These are phyloP conservation scores for Bradypodion ventrale DNA, from an alignment of 2,797 vertebrate species.

Conservation along the genomic window DNA sequence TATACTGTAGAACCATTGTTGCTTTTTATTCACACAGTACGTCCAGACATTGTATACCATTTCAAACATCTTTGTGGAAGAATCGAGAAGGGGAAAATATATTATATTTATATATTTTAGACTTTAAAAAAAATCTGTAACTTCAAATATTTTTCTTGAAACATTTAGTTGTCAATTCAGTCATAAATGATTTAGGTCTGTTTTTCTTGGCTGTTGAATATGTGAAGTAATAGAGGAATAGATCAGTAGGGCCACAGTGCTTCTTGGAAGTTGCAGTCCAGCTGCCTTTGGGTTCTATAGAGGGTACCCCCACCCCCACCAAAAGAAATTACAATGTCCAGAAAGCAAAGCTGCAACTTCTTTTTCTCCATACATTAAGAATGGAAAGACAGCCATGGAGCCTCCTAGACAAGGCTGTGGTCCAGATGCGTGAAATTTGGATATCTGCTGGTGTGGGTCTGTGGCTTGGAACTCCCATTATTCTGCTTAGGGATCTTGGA, in stretches of 20 bases:
- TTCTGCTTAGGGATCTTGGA: too few species aligned
- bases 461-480: too few species aligned
- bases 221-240: background rate
- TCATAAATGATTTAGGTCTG: background rate
- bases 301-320: too few species aligned
- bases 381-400: too few species aligned
- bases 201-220: background rate
- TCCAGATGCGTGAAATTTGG: too few species aligned
- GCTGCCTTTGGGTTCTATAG: too few species aligned
- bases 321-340: too few species aligned
- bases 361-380: too few species aligned
- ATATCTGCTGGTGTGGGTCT: too few species aligned
- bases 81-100: background rate
- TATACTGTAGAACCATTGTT: constrained; percentile 37
- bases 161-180: background rate
- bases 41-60: constrained; percentile 36
- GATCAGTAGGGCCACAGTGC: background rate
- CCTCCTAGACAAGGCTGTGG: too few species aligned
- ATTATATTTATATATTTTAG: constrained; percentile 5
- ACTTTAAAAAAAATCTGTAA: constrained; percentile 5
- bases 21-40: constrained; percentile 46
- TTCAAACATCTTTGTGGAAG: constrained; percentile 43
- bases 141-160: constrained; percentile 2
- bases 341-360: too few species aligned
- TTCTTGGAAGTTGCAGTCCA: too few species aligned